Base-by-base conservation (phyloP, 2,797 vertebrate species). In the Furcifer pardalis region DNA sequence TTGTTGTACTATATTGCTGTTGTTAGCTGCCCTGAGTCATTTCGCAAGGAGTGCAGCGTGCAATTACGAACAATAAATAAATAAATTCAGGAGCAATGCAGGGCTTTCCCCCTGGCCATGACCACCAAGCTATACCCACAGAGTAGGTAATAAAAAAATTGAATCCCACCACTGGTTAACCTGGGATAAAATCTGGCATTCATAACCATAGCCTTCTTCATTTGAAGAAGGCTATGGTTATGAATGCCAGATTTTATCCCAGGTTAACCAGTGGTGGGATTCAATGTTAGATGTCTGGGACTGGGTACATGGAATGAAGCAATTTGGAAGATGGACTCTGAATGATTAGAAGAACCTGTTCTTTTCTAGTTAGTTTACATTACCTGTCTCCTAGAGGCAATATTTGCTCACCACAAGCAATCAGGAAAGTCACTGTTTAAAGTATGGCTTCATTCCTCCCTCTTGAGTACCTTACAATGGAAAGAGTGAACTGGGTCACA, bases 351-450 rank as follows among this genome's bases (percentile, higher is more conserved):
- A 60, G 42, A 82, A 19, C n/a, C 32, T 46, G 30, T 10, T 59
- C 32, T 10, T 8, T 75, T 62, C 46, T 0, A 23, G n/a, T 79
- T 21, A 46, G 21, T 42, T 49, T 66, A 35, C 42, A 42, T 65
- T 30, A 49, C 63, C 46, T 32, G 42, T 79, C 49, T 66, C 62
- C 60, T 35, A 42, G 30, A 79, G 60, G 42, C 42, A 8, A n/a
- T 83, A 59, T 42, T 83, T 83, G 81, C 23, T 83, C 72, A 65
- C 60, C 77, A 83, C 46, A 83, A 65, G 44, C 72, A 66, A 49
- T 49, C 60, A 37, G 56, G 44, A 42, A 19, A 52, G 23, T 74
- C 15, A 25, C 72, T 62, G 12, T 63, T 82, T 75, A 74, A 82
- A 83, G 46, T 56, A 44, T 83, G 63, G 60, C 7, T 37, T 82